Evolutionary conservation across 2,888 invertebrate species (phyloP).

Genomic region (Campaea margaritaria): DNA sequence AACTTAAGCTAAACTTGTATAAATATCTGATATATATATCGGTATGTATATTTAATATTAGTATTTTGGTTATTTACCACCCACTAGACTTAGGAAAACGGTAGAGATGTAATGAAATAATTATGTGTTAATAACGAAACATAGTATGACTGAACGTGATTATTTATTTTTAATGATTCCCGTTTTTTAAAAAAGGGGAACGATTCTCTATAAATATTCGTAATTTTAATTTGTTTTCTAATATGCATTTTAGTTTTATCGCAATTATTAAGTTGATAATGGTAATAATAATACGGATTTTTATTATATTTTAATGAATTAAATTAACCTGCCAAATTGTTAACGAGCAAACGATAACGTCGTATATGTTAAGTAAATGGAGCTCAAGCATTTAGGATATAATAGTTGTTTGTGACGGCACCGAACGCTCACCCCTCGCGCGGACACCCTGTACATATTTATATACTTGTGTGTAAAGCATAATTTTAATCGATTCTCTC

Average conservation of each 20-base stretch:
- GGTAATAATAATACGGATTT: conserved; percentile 71
- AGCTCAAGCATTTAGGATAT: conserved; percentile 83
- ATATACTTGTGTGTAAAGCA: conserved; percentile 80
- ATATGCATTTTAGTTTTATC: conserved; percentile 83
- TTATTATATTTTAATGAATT: conserved; percentile 79
- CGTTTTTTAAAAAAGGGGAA: conserved; percentile 70
- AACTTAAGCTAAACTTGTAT: conserved; percentile 85
- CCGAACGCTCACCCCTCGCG: conserved; percentile 69
- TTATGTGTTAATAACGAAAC: conserved; percentile 83
- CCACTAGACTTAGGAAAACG: conserved; percentile 83
- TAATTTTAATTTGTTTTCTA: conserved; percentile 83
- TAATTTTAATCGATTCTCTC: conserved; percentile 84
- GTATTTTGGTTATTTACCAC: conserved; percentile 85
- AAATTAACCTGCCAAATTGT: conserved; percentile 83
- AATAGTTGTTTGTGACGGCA: conserved; percentile 52
- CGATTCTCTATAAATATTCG: conserved; percentile 83
- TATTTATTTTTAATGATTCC: conserved; percentile 77
- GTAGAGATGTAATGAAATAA: conserved; percentile 82
- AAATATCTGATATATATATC: conserved; percentile 85
- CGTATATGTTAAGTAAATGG: conserved; percentile 75
- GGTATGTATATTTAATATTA: conserved; percentile 85
- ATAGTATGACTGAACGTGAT: conserved; percentile 83
- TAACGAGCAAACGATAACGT: conserved; percentile 74
- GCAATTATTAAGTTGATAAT: conserved; percentile 80
- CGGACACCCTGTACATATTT: conserved; percentile 77